Evolutionary conservation across 2,113 vertebrate species (phyloP).

Genomic region (Alces alces): DNA sequence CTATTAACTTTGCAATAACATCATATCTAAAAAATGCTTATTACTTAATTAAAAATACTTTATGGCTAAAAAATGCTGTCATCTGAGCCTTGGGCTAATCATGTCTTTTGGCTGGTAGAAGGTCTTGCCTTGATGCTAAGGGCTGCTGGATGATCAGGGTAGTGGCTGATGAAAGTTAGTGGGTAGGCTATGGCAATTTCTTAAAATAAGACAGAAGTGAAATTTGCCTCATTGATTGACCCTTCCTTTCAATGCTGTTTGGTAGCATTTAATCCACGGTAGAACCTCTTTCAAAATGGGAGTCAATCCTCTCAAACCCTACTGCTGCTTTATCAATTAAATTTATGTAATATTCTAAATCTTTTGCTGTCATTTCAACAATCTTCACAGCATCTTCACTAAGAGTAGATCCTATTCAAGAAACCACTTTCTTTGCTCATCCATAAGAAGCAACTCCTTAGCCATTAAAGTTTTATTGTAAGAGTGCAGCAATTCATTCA

Average conservation of each 20-base stretch:
- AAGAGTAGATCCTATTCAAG: not conserved
- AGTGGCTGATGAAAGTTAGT: not conserved
- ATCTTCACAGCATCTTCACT: not conserved
- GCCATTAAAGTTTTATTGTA: not conserved
- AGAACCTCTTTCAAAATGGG: not conserved
- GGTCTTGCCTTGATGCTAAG: not conserved
- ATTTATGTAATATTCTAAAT: not conserved
- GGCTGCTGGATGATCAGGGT: not conserved
- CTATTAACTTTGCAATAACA: not conserved
- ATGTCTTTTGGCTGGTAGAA: not conserved
- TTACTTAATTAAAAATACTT: not conserved
- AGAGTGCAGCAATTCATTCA: not conserved
- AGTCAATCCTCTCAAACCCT: not conserved
- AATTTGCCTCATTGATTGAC: not conserved
- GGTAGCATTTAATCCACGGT: not conserved
- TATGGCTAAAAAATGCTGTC: not conserved
- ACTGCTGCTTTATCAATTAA: not conserved
- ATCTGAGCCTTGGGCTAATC: not conserved
- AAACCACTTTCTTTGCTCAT: not conserved
- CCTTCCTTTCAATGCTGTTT: not conserved
- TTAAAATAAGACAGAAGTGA: not conserved
- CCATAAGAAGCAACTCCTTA: not conserved
- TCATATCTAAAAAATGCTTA: not conserved
- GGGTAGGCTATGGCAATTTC: not conserved
- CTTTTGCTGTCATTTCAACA: not conserved